Percentiles rank a stretch among this genome's conserved stretches.
Conservation (phyloP, 53 echinoderm and acorn worm genomes). For the Antedon mediterranea region DNA sequence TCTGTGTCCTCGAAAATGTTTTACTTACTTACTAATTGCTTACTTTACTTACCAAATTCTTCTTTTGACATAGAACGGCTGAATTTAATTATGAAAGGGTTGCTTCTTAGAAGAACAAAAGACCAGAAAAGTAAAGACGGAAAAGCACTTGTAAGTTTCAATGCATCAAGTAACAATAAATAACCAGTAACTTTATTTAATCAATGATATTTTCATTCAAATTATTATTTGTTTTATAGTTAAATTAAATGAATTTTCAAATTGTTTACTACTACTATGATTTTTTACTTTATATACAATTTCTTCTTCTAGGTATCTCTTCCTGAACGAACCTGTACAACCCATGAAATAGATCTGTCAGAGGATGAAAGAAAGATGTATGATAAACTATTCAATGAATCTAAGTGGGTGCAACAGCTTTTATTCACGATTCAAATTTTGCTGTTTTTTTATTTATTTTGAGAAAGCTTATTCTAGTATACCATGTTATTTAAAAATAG, state of each 20-base stretch:
- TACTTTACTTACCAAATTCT: background rate
- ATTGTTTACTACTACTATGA: too few relatives aligned
- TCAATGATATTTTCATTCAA: too few relatives aligned
- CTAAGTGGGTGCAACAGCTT: conserved; percentile 30
- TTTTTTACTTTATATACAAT: too few relatives aligned
- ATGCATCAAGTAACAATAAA: too few relatives aligned
- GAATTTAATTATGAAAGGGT: conserved; percentile 55
- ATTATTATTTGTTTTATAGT: too few relatives aligned
- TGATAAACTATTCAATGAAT: conserved; percentile 57
- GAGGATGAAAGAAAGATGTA: conserved; percentile 63
- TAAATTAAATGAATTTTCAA: too few relatives aligned
- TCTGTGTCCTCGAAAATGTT: too few relatives aligned
- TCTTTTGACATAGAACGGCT: conserved; percentile 29
- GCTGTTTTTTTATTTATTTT: conserved; percentile 27
- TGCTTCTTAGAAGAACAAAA: conserved; percentile 73
- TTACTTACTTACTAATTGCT: too few relatives aligned
- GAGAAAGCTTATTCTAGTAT: too few relatives aligned
- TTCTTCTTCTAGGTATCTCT: conserved; percentile 39
- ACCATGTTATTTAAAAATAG: too few relatives aligned
- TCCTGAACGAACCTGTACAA: conserved; percentile 41
- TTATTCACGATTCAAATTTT: too few relatives aligned
- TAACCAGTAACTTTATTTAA: too few relatives aligned
- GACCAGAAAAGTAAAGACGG: conserved; percentile 51
- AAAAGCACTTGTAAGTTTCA: conserved; percentile 66
- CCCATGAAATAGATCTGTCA: conserved; percentile 48